Evolutionary conservation across 2,888 invertebrate species (phyloP), one percentile per base, ranked within the genome.

Genomic region (Dastarcus helophoroides): DNA sequence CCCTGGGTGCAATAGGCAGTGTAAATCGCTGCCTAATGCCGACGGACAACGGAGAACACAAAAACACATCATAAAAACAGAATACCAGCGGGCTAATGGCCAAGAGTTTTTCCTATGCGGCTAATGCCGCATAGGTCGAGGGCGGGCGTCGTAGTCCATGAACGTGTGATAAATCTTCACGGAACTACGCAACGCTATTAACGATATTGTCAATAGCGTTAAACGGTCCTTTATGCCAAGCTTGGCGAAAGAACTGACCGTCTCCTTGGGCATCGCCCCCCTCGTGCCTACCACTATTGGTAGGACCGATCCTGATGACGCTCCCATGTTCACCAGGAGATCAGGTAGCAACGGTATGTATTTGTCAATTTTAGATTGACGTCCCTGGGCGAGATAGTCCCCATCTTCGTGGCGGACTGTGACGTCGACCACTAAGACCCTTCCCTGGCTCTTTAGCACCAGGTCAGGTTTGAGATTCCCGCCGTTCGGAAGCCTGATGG

Each of bases 221-320:
- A 26, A n/a, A 1, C 33, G 29, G 11, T 41, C 35, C 5, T 13
- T 14, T 1, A 53, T 39, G 2, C 45, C 44, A 1, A 54, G 33
- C 19, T 33, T 31, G 1, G 14, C 14, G 1, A 53, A 36, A 14
- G 36, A 33, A 1, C 10, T 4, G 8, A 44, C 13, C 8, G 53
- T 56, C 22, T 37, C 51, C 26, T 15, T 15, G 3, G 16, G 26
- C 26, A 15, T 26, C 2, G n/a, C 26, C 2, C 26, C 52, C 33
- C 53, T 36, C 15, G 51, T 50, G 3, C 54, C 52, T n/a, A 55
- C 43, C 19, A 55, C 49, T 4, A 53, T 41, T 0, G 53, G 53
- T 24, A 53, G 39, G 25, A 52, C 26, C 10, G 7, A 7, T 15
- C 15, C 26, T n/a, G n/a, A n/a, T n/a, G n/a, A n/a, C n/a, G n/a